Base-by-base conservation (phyloP, 1,140 invertebrate genomes). In the Hirudo medicinalis region DNA sequence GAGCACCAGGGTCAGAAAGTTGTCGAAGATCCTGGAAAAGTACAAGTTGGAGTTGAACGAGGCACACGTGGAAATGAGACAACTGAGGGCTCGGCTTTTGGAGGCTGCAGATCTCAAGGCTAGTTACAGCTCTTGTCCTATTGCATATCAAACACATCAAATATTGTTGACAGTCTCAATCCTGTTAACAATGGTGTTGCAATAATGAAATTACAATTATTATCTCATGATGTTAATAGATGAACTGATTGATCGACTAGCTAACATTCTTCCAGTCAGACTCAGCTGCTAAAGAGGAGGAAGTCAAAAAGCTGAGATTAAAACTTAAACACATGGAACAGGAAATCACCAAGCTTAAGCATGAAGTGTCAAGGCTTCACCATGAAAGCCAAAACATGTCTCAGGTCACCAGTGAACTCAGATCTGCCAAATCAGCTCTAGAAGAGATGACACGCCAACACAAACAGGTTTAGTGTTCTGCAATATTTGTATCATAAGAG, bases 51-150 rank as follows among this genome's bases (percentile, higher is more conserved):
- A 80, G 72, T 70, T 80, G n/a, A 74, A 76, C 40, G 78, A 80
- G 63, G 75, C 78, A 20, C 72, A 77, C 57, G 75, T 77, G 19
- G 79, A 81, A 70, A 76, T 79, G 29, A 77, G 76, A 32, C 79
- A 82, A 69, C 75, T 82, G 0, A 81, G 81, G 71, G 80, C 80
- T 63, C 76, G 80, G 67, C 72, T 82, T 25, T 74, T 82, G 15
- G 80, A 79, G 29, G 75, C 76, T 17, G 77, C 75, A 74, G 78
- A 81, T 70, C 73, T 81, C 13, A 77, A 78, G 77, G 81, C 81
- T 72, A 72, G 75, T 11, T 25, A 20, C 1, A 25, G 57, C 22
- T 22, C 13, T 63, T 32, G 19, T 9, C 57, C n/a, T n/a, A 63
- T 22, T 1, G 8, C 8, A 25, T 49, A 49, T 49, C 43, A 49